Evolutionary conservation across 2,888 invertebrate species (phyloP).

Genomic region (Cosmopolites sordidus): DNA sequence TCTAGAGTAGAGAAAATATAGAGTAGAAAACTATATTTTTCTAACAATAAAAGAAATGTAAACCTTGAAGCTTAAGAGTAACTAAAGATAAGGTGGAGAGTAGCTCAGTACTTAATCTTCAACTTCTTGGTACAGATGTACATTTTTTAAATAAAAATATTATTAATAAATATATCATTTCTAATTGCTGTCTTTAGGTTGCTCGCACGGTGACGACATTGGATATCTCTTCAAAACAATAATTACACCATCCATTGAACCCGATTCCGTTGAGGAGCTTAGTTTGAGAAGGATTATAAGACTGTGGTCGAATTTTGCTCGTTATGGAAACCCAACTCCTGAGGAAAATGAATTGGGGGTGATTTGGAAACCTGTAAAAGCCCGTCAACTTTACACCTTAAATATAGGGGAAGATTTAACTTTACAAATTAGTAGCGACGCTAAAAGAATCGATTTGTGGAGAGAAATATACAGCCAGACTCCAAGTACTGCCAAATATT

Average conservation of each 20-base stretch:
- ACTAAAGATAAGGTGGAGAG: no score
- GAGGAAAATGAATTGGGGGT: conserved; percentile 20
- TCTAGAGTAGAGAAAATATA: no score
- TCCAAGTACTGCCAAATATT: conserved; percentile 18
- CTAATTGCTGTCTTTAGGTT: conserved; percentile 11
- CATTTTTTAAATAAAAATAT: no score
- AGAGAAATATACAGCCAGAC: conserved; percentile 22
- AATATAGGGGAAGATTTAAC: conserved; percentile 37
- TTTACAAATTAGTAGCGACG: conserved; percentile 34
- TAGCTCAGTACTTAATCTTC: no score
- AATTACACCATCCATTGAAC: conserved; percentile 24
- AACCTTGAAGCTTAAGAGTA: no score
- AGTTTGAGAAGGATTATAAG: conserved; percentile 32
- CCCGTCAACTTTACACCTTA: conserved; percentile 33
- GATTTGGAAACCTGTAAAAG: conserved; percentile 35
- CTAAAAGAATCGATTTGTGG: conserved; percentile 38
- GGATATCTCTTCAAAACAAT: conserved; percentile 34
- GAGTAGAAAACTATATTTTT: no score
- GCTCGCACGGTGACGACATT: conserved; percentile 34
- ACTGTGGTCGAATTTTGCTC: conserved; percentile 40
- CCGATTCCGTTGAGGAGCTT: conserved; percentile 34
- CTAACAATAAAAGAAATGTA: no score
- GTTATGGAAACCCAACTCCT: conserved; percentile 32
- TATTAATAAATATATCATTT: no score
- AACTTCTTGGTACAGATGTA: no score